phyloP scores from a whole-genome alignment of 2,113 vertebrate genomes.

The Sapajus apella region DNA sequence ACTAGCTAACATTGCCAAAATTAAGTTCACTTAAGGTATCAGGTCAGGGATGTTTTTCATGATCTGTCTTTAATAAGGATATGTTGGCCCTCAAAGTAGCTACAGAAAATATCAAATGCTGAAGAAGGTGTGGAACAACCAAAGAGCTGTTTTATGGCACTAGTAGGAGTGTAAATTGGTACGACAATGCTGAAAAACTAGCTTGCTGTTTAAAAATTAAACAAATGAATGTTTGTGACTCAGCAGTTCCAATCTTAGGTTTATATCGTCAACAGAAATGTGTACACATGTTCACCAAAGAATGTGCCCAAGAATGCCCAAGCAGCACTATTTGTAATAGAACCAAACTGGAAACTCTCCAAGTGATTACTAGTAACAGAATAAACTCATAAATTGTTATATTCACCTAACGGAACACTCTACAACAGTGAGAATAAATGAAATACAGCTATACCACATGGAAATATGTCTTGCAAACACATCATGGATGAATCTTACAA shows the following conservation, averaged over 20 bases:
- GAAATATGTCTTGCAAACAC: background rate
- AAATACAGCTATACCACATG: background rate
- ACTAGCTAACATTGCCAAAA: background rate
- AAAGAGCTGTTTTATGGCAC: background rate
- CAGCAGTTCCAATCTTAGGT: background rate
- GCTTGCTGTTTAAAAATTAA: background rate
- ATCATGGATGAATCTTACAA: background rate
- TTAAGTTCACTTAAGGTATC: constrained; percentile 59
- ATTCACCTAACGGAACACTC: background rate
- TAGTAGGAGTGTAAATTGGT: background rate
- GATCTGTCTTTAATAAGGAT: background rate
- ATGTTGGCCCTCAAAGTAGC: background rate
- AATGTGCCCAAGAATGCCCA: background rate
- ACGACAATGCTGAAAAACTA: background rate
- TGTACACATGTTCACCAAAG: background rate
- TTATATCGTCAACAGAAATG: background rate
- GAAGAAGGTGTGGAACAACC: background rate
- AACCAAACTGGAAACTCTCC: background rate
- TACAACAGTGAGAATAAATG: background rate
- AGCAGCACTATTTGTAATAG: background rate
- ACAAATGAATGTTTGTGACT: background rate
- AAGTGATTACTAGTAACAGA: background rate
- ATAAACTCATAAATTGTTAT: background rate
- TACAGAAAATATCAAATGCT: background rate
- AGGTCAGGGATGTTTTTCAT: background rate